Conservation (phyloP, 2,888 invertebrate genomes). For the Lissocephala sabroskyi region DNA sequence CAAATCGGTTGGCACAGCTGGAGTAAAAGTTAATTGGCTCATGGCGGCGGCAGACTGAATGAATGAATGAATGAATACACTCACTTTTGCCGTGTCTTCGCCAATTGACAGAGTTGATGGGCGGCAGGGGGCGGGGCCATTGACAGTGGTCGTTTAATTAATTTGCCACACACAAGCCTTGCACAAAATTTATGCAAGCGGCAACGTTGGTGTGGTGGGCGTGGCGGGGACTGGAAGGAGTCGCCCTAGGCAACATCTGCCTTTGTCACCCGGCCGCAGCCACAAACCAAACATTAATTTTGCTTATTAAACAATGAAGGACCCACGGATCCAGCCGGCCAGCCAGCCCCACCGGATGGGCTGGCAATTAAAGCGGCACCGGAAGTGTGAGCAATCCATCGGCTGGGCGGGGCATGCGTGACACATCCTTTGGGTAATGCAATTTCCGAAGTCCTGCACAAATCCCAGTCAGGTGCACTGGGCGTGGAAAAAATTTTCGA, state of each 20-base stretch:
- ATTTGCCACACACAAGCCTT: slow-evolving; percentile 52
- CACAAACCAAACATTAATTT: slow-evolving; percentile 29
- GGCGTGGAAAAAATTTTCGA: slow-evolving; percentile 13
- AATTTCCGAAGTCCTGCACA: slow-evolving; percentile 19
- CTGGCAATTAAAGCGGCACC: background rate
- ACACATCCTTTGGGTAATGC: slow-evolving; percentile 33
- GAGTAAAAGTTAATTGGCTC: slow-evolving; percentile 58
- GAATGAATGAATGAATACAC: no score
- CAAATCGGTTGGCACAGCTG: no score
- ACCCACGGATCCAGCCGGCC: background rate
- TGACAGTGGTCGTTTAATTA: slow-evolving; percentile 43
- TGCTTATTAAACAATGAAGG: slow-evolving; percentile 31
- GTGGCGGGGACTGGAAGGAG: slow-evolving; percentile 6
- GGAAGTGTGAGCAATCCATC: background rate
- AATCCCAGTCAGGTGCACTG: slow-evolving; percentile 22
- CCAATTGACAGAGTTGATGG: no score
- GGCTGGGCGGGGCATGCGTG: slow-evolving; percentile 9
- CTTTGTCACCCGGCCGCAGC: slow-evolving; percentile 4
- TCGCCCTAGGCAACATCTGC: background rate
- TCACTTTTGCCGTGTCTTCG: no score
- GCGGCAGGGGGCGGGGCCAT: no score
- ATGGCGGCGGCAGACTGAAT: slow-evolving; percentile 36
- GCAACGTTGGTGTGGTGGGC: no score
- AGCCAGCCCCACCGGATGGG: no score
- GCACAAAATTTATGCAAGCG: background rate